phyloP scores from a whole-genome alignment of 2,888 invertebrate genomes.

The Neoascia interrupta region DNA sequence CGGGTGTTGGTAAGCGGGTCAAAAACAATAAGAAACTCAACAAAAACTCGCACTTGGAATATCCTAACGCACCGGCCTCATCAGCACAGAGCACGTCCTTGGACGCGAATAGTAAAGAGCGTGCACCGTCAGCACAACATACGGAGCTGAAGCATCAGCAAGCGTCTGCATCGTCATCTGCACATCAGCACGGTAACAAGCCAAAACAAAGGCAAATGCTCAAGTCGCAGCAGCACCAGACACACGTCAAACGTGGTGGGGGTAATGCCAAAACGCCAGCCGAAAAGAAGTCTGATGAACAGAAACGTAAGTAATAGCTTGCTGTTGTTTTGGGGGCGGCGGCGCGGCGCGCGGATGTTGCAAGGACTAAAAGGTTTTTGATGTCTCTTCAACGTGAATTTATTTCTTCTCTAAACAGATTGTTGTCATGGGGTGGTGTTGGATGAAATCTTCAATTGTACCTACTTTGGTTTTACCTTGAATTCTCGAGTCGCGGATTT shows the following conservation, averaged over 20 bases:
- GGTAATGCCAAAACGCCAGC: conserved; percentile 71
- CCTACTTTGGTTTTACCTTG: neutral
- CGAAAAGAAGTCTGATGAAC: conserved; percentile 65
- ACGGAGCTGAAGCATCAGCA: conserved; percentile 42
- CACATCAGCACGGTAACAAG: conserved; percentile 70
- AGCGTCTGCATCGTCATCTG: conserved; percentile 31
- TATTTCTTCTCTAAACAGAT: conserved; percentile 8
- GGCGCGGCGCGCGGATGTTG: neutral
- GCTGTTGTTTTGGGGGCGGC: neutral
- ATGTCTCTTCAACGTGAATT: conserved; percentile 36
- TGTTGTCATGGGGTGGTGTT: neutral
- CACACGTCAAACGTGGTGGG: conserved; percentile 74
- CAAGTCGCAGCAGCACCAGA: conserved; percentile 75
- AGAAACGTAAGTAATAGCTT: conserved; percentile 58
- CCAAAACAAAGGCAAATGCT: conserved; percentile 75
- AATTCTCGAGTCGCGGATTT: neutral
- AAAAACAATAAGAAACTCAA: conserved; percentile 76
- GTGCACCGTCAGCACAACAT: conserved; percentile 30
- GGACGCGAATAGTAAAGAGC: conserved; percentile 50
- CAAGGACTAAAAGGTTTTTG: conserved; percentile 63
- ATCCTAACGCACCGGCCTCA: conserved; percentile 70
- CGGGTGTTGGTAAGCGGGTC: conserved; percentile 73
- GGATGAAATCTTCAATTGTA: neutral
- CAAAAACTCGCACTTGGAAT: conserved; percentile 67
- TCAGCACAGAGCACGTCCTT: conserved; percentile 71